Base-by-base conservation (phyloP, 2,888 invertebrate species). In the Mycalesis mineus region DNA sequence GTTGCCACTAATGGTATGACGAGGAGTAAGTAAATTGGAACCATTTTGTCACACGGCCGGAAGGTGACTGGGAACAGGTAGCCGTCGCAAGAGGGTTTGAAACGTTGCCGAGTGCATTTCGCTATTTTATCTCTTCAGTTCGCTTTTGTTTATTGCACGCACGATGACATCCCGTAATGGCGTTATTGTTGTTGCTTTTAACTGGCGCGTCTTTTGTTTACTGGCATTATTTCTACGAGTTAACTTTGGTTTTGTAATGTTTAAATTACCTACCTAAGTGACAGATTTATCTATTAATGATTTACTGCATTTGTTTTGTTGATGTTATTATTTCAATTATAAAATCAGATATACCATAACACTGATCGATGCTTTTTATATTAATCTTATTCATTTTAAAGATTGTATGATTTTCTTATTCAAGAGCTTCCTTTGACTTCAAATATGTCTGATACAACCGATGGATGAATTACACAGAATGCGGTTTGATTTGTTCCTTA, bases 131-230 rank as follows among this genome's bases (percentile, higher is more conserved):
- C 87, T 88, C 78, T 84, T 82, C 47, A 82, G 80, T 77, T 63
- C 70, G 72, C 87, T 86, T 88, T 89, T 89, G 88, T 88, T 85
- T 82, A 73, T 74, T 62, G 78, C 82, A 88, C 88, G 89, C 88
- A 80, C 87, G 84, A 80, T 84, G 89, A 85, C 86, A 84, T 85
- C 80, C 74, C 72, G 73, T 88, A 88, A 88, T 88, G 78, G 82
- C 49, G 69, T 78, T 73, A 86, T 88, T 88, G 86, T 88, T 84
- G 74, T 75, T 73, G 71, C 71, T 68, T 67, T 74, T 73, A 79
- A 75, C 75, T 81, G 76, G 78, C 55, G 33, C 15, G 51, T 52
- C 45, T 51, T 40, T 40, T 31, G 40, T 28, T 4, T 37, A 13
- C 6, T 11, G 5, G n/a, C 8, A 11, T 13, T 39, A 11, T 36